Evolutionary conservation across 2,888 invertebrate species (phyloP).

Genomic region (Byasa hedistus): DNA sequence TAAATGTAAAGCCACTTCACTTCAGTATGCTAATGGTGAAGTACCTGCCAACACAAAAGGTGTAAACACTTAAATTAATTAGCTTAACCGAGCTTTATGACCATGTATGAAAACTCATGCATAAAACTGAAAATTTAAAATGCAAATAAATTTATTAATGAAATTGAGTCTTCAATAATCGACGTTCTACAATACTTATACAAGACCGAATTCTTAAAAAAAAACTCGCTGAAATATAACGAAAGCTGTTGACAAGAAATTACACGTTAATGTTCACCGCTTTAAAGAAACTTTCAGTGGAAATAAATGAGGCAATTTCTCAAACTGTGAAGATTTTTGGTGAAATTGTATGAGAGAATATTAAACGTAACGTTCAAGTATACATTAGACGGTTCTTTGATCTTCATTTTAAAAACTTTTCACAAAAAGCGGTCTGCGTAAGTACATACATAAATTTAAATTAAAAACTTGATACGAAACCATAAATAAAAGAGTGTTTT

Average conservation of each 20-base stretch:
- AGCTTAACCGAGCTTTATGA: not conserved
- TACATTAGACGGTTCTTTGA: slow-evolving; percentile 3
- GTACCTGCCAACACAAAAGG: slow-evolving; percentile 23
- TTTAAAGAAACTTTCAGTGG: slow-evolving; percentile 9
- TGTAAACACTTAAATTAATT: slow-evolving; percentile 24
- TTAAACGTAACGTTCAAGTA: not conserved
- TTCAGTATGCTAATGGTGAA: slow-evolving; percentile 16
- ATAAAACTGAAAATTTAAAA: too few species aligned
- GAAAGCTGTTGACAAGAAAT: not conserved
- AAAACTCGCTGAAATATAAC: too few species aligned
- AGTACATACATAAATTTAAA: too few species aligned
- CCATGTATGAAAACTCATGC: too few species aligned
- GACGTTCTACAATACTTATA: too few species aligned
- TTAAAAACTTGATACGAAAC: too few species aligned
- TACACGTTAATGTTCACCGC: slow-evolving; percentile 9
- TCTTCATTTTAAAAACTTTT: not conserved
- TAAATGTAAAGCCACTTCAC: slow-evolving; percentile 46
- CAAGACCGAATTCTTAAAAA: too few species aligned
- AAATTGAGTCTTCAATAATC: too few species aligned
- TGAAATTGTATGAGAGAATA: not conserved
- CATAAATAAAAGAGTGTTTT: too few species aligned
- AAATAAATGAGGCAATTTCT: slow-evolving; percentile 1
- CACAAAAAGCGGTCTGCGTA: too few species aligned
- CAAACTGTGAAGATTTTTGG: not conserved
- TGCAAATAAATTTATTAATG: too few species aligned